Evolutionary conservation across 64 coral and sea anemone genomes (phyloP), one percentile per base, ranked within the genome.

Genomic region (Actinia equina): DNA sequence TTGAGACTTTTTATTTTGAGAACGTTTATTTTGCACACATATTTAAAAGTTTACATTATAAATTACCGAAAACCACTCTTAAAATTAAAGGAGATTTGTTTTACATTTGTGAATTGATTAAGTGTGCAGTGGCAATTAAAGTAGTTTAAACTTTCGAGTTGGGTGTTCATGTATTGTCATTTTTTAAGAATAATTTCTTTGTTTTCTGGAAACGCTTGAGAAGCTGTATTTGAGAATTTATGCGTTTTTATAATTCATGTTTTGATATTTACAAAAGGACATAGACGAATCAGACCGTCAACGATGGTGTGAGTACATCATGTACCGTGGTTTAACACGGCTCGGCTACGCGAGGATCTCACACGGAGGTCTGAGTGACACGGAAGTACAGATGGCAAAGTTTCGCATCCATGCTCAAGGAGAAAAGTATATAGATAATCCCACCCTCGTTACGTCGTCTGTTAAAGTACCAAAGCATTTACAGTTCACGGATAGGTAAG

Each of bases 251-350:
- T 57, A 46, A 37, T 14, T 2, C 13, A 27, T 54, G 64, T 88
- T 5, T 18, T 53, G 49, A 3, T 74, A 4, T 9, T 74, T 18
- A n/a, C 62, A 8, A 13, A 17, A 99, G 97, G 97, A 99, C 84
- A 99, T 99, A 54, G 97, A 99, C 59, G 43, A 42, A 2, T 83
- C 90, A 6, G 97, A 99, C 67, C 11, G 27, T 30, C 60, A 89
- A 18, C 90, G 97, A 69, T 99, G 97, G 97, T 99, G 97, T 62
- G 93, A 95, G 80, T 99, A 99, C 85, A 95, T 99, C 19, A 93
- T 99, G 97, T 99, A 99, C 52, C 85, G 93, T 20, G 93, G 88
- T 20, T 76, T 99, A 41, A 90, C 91, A 54, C 88, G 82, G 60
- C 88, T 95, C 10, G 97, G 97, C 17, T 99, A 99, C 57, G 93